A percentile compares a stretch with the other conserved stretches of the same genome.
Conservation (phyloP, 2,888 invertebrate species). For the Stomorhina lunata region DNA sequence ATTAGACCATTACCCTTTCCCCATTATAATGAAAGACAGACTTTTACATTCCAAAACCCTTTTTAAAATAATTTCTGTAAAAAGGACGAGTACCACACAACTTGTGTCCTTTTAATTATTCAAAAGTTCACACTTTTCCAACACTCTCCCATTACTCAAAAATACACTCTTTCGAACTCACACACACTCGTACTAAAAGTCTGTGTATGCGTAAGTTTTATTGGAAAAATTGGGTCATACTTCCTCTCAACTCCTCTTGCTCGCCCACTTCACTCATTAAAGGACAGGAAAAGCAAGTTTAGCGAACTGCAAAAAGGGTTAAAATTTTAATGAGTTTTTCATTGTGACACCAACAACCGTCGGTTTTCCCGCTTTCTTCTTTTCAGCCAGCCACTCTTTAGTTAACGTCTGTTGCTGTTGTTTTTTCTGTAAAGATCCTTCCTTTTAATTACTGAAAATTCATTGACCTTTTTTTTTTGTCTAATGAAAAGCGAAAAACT, state of each 20-base stretch:
- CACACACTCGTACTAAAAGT: not conserved
- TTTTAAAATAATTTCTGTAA: conserved; percentile 29
- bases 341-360: conserved; percentile 32
- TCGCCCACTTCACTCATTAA: too few species aligned
- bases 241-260: not conserved
- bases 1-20: conserved; percentile 7
- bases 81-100: conserved; percentile 35
- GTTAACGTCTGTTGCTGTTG: conserved; percentile 2
- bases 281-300: not conserved
- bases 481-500: not conserved
- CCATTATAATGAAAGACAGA: not conserved
- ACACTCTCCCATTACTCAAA: not conserved
- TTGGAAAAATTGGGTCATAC: conserved; percentile 29
- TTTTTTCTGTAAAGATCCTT: conserved; percentile 3
- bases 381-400: not conserved
- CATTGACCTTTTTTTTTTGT: conserved; percentile 43
- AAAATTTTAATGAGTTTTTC: conserved; percentile 59
- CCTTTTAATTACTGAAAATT: conserved; percentile 51
- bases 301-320: conserved; percentile 24
- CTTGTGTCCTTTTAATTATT: conserved; percentile 61
- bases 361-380: conserved; percentile 5
- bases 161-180: not conserved
- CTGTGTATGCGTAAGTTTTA: not conserved
- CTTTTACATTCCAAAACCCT: not conserved
- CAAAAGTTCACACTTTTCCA: conserved; percentile 60